These are phyloP conservation scores for Rallus crepitans DNA, from an alignment of 2,797 vertebrate genomes.

Conservation along the genomic window DNA sequence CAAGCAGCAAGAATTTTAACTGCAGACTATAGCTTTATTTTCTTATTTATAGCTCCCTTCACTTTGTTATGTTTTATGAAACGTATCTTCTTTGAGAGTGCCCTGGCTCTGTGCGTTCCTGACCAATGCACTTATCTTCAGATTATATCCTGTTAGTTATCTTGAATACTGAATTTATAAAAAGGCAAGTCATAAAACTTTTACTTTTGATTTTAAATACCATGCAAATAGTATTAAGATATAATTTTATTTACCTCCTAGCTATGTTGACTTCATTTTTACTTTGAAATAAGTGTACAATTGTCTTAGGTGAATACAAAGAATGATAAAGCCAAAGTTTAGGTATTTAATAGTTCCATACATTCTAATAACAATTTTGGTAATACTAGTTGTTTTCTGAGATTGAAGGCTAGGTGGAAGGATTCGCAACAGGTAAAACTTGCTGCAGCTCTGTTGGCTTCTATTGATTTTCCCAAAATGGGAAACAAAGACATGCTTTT, in stretches of 20 bases:
- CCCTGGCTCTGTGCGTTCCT: not conserved
- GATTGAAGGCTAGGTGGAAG: not conserved
- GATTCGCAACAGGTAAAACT: not conserved
- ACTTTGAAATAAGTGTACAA: not conserved
- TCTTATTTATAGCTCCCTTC: slow-evolving; percentile 60
- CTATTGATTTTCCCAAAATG: not conserved
- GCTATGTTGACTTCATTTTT: not conserved
- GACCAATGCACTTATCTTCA: not conserved
- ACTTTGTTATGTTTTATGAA: slow-evolving; percentile 22
- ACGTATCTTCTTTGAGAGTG: not conserved
- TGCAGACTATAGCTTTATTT: slow-evolving; percentile 43
- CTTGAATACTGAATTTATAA: not conserved
- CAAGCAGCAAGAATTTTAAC: slow-evolving; percentile 32
- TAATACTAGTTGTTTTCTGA: not conserved
- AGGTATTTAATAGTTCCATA: not conserved
- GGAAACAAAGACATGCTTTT: not conserved
- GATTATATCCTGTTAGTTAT: not conserved
- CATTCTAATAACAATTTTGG: not conserved
- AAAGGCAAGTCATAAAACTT: not conserved
- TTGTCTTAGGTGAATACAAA: not conserved
- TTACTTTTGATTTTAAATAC: not conserved
- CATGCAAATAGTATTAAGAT: not conserved
- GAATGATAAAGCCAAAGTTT: not conserved
- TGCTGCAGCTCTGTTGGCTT: not conserved
- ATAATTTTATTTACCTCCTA: not conserved